Percentiles rank a stretch among this genome's conserved stretches.
These are phyloP conservation scores for Odontocerum albicorne DNA, from an alignment of 2,888 invertebrate species.

Conservation along the genomic window DNA sequence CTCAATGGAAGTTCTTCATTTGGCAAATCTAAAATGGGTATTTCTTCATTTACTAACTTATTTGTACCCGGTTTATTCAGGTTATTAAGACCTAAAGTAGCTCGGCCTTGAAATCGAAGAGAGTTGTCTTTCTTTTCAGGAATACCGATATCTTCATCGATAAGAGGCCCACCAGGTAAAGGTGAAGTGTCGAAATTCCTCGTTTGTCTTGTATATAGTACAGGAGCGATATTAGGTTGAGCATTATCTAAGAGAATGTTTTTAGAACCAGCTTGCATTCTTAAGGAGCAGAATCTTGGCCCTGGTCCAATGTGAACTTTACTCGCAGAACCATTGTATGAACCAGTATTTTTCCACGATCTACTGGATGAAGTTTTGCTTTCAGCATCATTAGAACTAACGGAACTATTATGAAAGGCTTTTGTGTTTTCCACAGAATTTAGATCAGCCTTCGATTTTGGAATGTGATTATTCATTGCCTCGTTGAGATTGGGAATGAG, in stretches of 20 bases:
- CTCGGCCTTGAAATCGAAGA: conserved; percentile 51
- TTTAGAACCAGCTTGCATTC: conserved; percentile 76
- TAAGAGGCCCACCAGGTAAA: conserved; percentile 21
- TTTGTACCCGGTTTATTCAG: conserved; percentile 8
- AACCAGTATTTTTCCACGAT: conserved; percentile 53
- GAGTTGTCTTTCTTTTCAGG: conserved; percentile 44
- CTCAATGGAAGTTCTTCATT: conserved; percentile 31
- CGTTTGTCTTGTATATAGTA: conserved; percentile 68
- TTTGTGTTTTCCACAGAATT: conserved; percentile 25
- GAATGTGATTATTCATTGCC: conserved; percentile 17
- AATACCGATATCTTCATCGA: conserved; percentile 39
- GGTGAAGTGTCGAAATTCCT: conserved; percentile 50
- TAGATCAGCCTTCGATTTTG: conserved; percentile 30
- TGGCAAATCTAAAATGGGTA: conserved; percentile 32
- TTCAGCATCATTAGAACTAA: conserved; percentile 52
- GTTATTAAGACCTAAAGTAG: conserved; percentile 39
- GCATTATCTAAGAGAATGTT: conserved; percentile 80
- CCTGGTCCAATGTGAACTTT: conserved; percentile 57
- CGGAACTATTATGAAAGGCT: conserved; percentile 45
- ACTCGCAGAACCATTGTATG: conserved; percentile 54
- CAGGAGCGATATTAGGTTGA: conserved; percentile 70
- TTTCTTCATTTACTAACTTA: conserved; percentile 4
- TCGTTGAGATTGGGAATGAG: conserved; percentile 30
- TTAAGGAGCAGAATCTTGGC: conserved; percentile 74
- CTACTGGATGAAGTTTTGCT: conserved; percentile 52